These are phyloP conservation scores for Tolmerus cingulatus DNA, from an alignment of 2,888 invertebrate species.

Conservation along the genomic window DNA sequence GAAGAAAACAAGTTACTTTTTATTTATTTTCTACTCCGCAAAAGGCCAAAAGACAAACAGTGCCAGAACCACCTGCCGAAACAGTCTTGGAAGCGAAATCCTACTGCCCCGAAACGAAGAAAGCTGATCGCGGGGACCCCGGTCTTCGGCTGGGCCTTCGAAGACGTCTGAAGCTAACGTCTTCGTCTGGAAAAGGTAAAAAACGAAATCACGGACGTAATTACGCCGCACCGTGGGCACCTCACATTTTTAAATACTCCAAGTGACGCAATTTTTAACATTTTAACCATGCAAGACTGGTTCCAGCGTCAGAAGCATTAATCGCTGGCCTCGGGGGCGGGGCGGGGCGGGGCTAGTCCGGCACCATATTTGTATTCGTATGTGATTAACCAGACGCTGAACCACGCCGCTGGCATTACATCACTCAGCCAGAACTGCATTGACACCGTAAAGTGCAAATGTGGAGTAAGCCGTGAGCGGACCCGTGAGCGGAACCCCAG, in stretches of 20 bases:
- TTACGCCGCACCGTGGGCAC: not conserved
- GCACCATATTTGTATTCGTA: not conserved
- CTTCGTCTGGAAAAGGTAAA: not conserved
- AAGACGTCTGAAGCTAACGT: not conserved
- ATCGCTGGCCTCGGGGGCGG: not conserved
- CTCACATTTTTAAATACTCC: constrained; percentile 23
- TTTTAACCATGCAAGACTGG: constrained; percentile 16
- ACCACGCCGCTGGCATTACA: constrained; percentile 20
- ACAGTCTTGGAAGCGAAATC: not conserved
- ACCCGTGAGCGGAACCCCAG: not conserved
- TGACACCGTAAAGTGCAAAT: constrained; percentile 27
- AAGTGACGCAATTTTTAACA: constrained; percentile 35
- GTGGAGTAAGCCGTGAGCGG: not conserved
- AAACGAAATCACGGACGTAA: not conserved
- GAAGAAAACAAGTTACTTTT: constrained; percentile 5
- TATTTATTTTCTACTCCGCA: not conserved
- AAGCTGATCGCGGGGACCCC: not conserved
- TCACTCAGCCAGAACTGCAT: constrained; percentile 13
- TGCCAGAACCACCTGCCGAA: constrained; percentile 20
- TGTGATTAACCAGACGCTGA: constrained; percentile 19
- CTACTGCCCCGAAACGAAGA: not conserved
- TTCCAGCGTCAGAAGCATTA: not conserved
- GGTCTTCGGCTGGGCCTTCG: not conserved
- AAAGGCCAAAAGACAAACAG: constrained; percentile 14
- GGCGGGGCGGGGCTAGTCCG: not conserved